Evolutionary conservation across 2,888 invertebrate species (phyloP).

Genomic region (Agrotis clavis): DNA sequence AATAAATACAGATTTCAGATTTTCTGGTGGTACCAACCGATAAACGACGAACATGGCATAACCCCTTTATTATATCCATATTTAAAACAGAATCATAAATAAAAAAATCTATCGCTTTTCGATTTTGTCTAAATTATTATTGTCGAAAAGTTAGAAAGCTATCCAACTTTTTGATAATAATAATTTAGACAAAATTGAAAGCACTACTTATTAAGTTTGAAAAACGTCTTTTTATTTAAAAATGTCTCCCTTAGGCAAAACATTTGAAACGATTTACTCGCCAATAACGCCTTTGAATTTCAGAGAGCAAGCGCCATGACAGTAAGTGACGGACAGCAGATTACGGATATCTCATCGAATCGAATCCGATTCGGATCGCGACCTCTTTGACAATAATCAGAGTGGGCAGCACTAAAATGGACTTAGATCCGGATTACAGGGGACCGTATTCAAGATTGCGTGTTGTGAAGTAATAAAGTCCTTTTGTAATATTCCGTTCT

Average conservation of each 20-base stretch:
- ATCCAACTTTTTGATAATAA: background rate
- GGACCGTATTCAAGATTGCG: slow-evolving; percentile 18
- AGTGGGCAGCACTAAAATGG: slow-evolving; percentile 42
- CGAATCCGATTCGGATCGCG: slow-evolving; percentile 38
- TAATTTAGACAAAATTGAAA: too few species aligned
- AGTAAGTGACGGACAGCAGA: slow-evolving; percentile 51
- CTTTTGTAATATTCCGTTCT: slow-evolving; percentile 8
- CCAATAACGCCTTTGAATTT: slow-evolving; percentile 29
- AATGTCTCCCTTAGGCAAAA: background rate
- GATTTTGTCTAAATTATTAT: too few species aligned
- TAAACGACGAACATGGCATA: background rate
- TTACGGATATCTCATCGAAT: slow-evolving; percentile 60
- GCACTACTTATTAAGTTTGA: too few species aligned
- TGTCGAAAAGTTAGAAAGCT: background rate
- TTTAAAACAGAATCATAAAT: background rate
- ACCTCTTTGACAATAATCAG: slow-evolving; percentile 50
- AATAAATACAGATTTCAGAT: slow-evolving; percentile 3
- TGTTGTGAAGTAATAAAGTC: slow-evolving; percentile 21
- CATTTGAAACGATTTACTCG: slow-evolving; percentile 17
- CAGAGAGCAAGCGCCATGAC: slow-evolving; percentile 30
- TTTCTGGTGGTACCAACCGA: background rate
- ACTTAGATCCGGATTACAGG: slow-evolving; percentile 36
- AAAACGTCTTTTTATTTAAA: slow-evolving; percentile 13
- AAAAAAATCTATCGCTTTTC: background rate
- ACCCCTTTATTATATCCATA: background rate